Conservation (phyloP, 2,797 vertebrate genomes). For the Sciurus vulgaris region DNA sequence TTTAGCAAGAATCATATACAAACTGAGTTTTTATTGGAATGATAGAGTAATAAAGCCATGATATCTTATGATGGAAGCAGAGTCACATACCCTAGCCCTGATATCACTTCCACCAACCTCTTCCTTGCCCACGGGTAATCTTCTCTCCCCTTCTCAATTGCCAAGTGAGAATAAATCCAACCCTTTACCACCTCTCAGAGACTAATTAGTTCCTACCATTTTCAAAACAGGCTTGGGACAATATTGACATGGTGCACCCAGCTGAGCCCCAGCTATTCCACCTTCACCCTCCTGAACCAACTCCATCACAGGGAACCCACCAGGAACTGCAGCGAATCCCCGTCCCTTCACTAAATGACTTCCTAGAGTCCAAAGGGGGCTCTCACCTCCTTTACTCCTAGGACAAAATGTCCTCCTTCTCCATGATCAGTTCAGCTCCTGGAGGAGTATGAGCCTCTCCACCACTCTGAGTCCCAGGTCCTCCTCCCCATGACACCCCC, state of each 20-base stretch:
- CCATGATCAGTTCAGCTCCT: not conserved
- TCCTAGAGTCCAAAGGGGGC: not conserved
- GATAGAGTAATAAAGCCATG: not conserved
- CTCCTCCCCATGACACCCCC: not conserved
- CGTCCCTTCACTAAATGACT: not conserved
- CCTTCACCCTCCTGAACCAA: not conserved
- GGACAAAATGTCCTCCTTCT: not conserved
- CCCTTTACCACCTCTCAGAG: not conserved
- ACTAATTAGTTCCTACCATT: not conserved
- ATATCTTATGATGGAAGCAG: not conserved
- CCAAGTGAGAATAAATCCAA: not conserved
- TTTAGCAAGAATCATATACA: not conserved
- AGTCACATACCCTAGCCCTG: not conserved
- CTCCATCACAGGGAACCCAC: not conserved
- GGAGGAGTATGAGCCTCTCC: not conserved
- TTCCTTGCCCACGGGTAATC: not conserved
- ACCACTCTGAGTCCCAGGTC: not conserved
- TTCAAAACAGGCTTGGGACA: not conserved
- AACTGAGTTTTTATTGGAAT: slow-evolving; percentile 5
- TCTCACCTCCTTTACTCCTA: not conserved
- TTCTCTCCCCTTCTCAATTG: not conserved
- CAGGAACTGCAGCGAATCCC: not conserved
- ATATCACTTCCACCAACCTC: not conserved
- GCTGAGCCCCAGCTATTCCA: not conserved
- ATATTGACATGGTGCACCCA: not conserved